Conservation (phyloP, 2,888 invertebrate genomes). For the Tiphia femorata region DNA sequence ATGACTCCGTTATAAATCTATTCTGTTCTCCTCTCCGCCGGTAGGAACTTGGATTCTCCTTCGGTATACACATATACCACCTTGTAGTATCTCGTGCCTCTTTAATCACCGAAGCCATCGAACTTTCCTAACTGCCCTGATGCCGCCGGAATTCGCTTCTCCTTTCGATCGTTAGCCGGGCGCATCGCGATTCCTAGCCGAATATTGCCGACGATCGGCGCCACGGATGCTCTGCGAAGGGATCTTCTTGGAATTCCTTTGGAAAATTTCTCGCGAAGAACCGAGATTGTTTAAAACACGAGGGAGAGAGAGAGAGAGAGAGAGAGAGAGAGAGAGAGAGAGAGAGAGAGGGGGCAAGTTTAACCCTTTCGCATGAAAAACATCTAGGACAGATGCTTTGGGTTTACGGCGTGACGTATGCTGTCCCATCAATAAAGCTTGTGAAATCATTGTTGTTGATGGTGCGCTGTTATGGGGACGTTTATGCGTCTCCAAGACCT, state of each 20-base stretch:
- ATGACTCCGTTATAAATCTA: conserved; percentile 5
- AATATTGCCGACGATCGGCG: background rate
- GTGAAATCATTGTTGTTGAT: no score
- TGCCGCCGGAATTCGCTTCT: background rate
- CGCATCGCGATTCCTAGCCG: conserved; percentile 6
- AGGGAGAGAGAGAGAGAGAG: background rate
- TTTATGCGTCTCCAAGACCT: no score
- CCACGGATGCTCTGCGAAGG: background rate
- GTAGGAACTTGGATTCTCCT: background rate
- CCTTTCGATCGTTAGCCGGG: background rate
- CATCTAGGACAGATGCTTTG: no score
- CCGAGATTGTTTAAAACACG: no score
- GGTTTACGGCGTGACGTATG: no score
- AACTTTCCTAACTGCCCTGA: background rate
- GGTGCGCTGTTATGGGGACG: no score
- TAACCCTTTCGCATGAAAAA: no score
- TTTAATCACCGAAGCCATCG: conserved; percentile 4
- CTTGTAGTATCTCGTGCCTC: background rate
- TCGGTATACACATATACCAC: conserved; percentile 2
- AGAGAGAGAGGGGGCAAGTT: background rate
- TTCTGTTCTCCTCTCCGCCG: background rate
- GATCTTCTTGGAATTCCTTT: no score
- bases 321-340: background rate
- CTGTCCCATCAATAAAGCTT: no score
- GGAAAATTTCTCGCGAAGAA: no score